Evolutionary conservation across 1,140 invertebrate species (phyloP), one percentile per base, ranked within the genome.

Genomic region (Atta texana): DNA sequence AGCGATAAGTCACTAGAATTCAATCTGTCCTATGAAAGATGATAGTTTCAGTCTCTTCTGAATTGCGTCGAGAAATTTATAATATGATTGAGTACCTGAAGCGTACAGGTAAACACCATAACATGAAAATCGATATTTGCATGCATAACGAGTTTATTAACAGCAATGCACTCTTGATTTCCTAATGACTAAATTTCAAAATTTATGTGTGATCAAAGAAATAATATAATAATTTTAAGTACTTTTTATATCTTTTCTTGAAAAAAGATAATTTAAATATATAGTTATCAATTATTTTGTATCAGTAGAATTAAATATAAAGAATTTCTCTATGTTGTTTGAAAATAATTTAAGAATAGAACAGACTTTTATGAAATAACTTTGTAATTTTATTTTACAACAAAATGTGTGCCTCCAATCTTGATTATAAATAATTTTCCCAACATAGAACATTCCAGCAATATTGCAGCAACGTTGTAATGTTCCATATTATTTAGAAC

Each of bases 91-190:
- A 61, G n/a, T 44, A 57, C 5, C 12, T n/a, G 31, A 74, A 59
- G 31, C 53, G 53, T 74, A 39, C 24, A 34, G 2, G 31, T 24
- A 76, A 59, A 76, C 34, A 59, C 39, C 74, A 39, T 44, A 76
- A 76, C 21, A 75, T 39, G 28, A 8, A 76, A 61, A 59, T 59
- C 49, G 8, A 76, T 76, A 72, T 72, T 72, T 12, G 24, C 16
- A 44, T 44, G n/a, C 8, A 4, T 69, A 21, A 69, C 39, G 8
- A 49, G 34, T 69, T 69, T 69, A 69, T 69, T 49, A 69, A 49
- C 14, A 51, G 21, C 12, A 69, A 69, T 10, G 12, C 16, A 69
- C 7, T 8, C 3, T 39, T 49, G 34, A 21, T 16, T 12, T 34
- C n/a, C 3, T 39, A 66, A 66, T 66, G 14, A 3, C 34, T 12